Evolutionary conservation across 1,140 invertebrate genomes (phyloP).

Genomic region (Drosophila repletoides): DNA sequence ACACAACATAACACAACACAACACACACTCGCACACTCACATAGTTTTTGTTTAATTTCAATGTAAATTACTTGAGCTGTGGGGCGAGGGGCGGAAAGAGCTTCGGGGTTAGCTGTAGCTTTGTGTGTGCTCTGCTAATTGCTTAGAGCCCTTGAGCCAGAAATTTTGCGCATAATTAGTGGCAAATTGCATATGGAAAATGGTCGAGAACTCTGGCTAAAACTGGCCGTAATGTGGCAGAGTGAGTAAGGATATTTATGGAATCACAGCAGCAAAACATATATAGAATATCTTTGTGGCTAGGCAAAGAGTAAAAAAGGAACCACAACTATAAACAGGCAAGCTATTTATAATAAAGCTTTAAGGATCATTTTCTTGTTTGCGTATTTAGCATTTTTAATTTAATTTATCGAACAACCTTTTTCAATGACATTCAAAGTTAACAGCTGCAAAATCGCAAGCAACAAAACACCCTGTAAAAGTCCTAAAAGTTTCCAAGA

Average conservation of each 20-base stretch:
- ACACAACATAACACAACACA: too few species aligned
- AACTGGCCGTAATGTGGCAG: background rate
- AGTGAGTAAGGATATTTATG: constrained; percentile 1
- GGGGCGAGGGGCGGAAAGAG: background rate
- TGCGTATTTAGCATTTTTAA: too few species aligned
- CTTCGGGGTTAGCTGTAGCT: constrained; percentile 3
- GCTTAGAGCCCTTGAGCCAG: constrained; percentile 75
- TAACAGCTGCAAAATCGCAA: constrained; percentile 4
- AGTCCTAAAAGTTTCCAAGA: too few species aligned
- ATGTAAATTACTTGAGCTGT: constrained; percentile 74
- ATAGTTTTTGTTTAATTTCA: constrained; percentile 78
- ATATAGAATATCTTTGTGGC: background rate
- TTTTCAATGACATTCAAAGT: background rate
- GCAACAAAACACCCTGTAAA: constrained; percentile 5
- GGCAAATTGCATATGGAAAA: constrained; percentile 77
- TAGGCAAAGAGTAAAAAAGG: background rate
- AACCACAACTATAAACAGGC: too few species aligned
- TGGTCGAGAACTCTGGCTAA: constrained; percentile 46
- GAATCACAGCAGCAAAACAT: constrained; percentile 28
- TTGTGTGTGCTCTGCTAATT: constrained; percentile 54
- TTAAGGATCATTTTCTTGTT: background rate
- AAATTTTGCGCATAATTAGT: constrained; percentile 80
- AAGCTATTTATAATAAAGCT: too few species aligned
- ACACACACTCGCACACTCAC: constrained; percentile 18
- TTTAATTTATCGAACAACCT: too few species aligned